These are phyloP conservation scores for Narcine bancroftii DNA, from an alignment of 2,113 vertebrate genomes.

Conservation along the genomic window DNA sequence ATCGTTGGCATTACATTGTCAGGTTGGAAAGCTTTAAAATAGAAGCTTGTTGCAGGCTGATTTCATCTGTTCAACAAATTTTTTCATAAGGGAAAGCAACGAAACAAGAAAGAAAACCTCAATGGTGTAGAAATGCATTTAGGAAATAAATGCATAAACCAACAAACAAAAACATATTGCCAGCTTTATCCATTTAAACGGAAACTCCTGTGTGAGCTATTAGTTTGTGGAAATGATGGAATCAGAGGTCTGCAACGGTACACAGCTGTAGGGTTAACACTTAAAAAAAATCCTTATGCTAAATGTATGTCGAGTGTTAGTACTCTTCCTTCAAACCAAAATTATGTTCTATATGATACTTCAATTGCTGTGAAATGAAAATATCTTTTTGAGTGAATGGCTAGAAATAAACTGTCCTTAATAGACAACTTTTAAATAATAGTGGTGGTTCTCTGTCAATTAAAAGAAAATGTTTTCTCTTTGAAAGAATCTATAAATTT, in stretches of 20 bases:
- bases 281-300: background rate
- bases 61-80: background rate
- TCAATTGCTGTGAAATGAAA: background rate
- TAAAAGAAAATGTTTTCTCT: background rate
- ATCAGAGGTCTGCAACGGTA: background rate
- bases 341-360: background rate
- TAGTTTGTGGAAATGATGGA: background rate
- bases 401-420: background rate
- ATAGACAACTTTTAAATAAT: background rate
- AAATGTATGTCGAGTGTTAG: background rate
- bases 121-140: background rate
- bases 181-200: background rate
- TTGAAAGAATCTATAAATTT: background rate
- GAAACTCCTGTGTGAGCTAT: background rate
- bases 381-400: background rate
- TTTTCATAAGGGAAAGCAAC: background rate
- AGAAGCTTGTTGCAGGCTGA: background rate
- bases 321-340: background rate
- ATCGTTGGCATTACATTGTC: background rate
- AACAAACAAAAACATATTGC: background rate
- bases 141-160: background rate
- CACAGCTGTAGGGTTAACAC: background rate
- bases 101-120: background rate
- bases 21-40: background rate
- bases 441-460: background rate